Conservation (phyloP, 2,888 invertebrate species). For the Augochlorella aurata region DNA sequence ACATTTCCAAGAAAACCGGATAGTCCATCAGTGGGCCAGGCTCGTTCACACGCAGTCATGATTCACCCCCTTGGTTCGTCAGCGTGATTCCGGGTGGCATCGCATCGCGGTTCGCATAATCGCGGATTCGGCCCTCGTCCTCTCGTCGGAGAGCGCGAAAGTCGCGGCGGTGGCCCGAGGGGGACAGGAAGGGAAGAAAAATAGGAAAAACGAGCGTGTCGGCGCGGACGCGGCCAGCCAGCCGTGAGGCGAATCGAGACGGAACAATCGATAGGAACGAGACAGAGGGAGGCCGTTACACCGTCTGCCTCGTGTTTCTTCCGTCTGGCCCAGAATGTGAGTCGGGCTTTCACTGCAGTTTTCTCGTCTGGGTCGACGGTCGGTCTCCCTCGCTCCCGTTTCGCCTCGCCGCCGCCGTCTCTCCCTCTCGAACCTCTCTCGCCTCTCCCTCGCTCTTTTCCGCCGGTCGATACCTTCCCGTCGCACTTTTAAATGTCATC, state of each 20-base stretch:
- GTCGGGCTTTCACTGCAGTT: slow-evolving; percentile 78
- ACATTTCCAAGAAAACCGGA: not conserved
- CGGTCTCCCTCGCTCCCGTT: slow-evolving; percentile 50
- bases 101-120: slow-evolving; percentile 29
- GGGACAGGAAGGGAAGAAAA: slow-evolving; percentile 38
- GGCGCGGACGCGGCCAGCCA: slow-evolving; percentile 22
- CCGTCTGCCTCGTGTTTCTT: slow-evolving; percentile 75
- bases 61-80: not conserved
- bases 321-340: slow-evolving; percentile 79
- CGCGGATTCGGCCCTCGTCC: slow-evolving; percentile 32
- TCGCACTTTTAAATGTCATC: slow-evolving; percentile 74
- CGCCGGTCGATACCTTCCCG: slow-evolving; percentile 69
- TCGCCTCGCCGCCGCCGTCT: slow-evolving; percentile 31
- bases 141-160: slow-evolving; percentile 45
- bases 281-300: slow-evolving; percentile 70
- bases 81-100: slow-evolving; percentile 2
- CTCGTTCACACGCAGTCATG: not conserved
- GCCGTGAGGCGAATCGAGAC: slow-evolving; percentile 48
- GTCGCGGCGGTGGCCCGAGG: slow-evolving; percentile 38
- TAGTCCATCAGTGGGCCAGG: not conserved
- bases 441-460: slow-evolving; percentile 49
- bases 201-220: slow-evolving; percentile 54
- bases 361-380: slow-evolving; percentile 77
- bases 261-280: slow-evolving; percentile 47
- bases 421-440: slow-evolving; percentile 25